Conservation (phyloP, 2,888 invertebrate genomes). For the Halictus quadricinctus region DNA sequence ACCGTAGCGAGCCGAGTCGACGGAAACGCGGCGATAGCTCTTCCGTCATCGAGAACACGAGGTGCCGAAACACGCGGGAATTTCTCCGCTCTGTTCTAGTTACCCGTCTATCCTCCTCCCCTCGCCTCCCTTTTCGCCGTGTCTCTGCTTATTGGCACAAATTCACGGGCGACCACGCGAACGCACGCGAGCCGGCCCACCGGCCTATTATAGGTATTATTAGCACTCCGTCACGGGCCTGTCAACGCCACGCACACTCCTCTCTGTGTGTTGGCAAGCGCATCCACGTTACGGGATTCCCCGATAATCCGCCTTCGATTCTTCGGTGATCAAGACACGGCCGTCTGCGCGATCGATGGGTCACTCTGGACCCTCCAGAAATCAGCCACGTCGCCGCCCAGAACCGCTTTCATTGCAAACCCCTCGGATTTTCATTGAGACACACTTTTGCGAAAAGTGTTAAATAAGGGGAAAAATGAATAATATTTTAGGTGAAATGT, state of each 20-base stretch:
- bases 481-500: no score
- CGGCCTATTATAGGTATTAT: constrained; percentile 76
- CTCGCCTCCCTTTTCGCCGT: not conserved
- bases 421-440: no score
- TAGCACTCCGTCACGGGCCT: constrained; percentile 77
- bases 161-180: constrained; percentile 46
- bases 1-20: not conserved
- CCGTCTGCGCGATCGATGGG: not conserved
- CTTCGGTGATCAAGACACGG: constrained; percentile 13
- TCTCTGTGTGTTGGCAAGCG: constrained; percentile 49
- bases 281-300: constrained; percentile 57
- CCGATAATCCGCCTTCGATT: constrained; percentile 21
- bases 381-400: no score
- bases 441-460: no score
- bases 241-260: constrained; percentile 74
- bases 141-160: constrained; percentile 43
- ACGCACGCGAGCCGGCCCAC: constrained; percentile 47
- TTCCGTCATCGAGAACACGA: constrained; percentile 30
- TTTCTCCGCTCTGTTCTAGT: constrained; percentile 19
- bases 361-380: not conserved
- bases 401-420: no score
- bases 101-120: not conserved
- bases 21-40: not conserved
- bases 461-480: no score
- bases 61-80: constrained; percentile 14